Percentiles rank a stretch among this genome's conserved stretches.
Conservation (phyloP, 1,140 invertebrate genomes). For the Sitobion miscanthi region DNA sequence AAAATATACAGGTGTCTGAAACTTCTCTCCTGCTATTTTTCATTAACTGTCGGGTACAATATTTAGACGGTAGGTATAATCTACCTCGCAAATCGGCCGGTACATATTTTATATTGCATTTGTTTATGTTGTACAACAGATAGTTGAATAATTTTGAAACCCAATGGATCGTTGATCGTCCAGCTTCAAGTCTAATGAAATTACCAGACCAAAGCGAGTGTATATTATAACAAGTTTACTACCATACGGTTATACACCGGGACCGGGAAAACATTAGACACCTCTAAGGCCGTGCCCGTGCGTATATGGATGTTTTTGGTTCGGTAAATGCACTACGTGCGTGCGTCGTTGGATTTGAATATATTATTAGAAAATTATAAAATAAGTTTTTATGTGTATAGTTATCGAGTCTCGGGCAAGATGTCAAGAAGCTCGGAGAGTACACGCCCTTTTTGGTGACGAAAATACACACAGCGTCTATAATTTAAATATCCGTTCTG, state of each 20-base stretch:
- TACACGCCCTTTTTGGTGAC: conserved; percentile 34
- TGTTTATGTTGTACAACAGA: neutral
- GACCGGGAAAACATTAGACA: neutral
- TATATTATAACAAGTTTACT: neutral
- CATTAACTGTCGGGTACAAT: neutral
- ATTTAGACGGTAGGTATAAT: neutral
- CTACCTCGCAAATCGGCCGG: neutral
- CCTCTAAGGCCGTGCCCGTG: neutral
- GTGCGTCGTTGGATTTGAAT: neutral
- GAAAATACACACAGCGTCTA: conserved; percentile 27
- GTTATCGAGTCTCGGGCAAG: conserved; percentile 27
- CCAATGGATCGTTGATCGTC: neutral
- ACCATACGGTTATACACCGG: neutral
- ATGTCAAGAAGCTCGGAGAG: conserved; percentile 5
- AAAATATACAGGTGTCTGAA: too few species aligned
- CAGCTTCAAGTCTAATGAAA: neutral
- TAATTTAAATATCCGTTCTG: conserved; percentile 40
- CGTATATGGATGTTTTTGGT: neutral
- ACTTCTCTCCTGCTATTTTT: too few species aligned
- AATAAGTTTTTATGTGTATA: conserved; percentile 6
- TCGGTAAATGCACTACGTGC: neutral
- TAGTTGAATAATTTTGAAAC: neutral
- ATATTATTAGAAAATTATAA: conserved; percentile 37
- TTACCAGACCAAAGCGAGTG: neutral
- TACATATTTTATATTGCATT: neutral